These are phyloP conservation scores for Elysia crispata DNA, from an alignment of 2,888 invertebrate genomes.

Conservation along the genomic window DNA sequence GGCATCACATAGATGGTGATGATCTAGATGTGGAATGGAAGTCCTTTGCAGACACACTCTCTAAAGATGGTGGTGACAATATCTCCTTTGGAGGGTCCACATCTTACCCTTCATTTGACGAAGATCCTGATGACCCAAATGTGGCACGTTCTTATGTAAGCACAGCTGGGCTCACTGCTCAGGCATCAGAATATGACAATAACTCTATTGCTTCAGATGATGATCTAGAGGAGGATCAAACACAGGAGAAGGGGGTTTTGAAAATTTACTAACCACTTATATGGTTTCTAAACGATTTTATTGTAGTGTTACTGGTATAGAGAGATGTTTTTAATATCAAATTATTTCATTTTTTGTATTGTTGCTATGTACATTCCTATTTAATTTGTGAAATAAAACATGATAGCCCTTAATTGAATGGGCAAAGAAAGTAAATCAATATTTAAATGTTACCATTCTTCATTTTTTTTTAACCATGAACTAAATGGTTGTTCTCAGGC, in stretches of 20 bases:
- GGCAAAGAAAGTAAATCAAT: too few species aligned
- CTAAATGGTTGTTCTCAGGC: too few species aligned
- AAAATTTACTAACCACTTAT: background rate
- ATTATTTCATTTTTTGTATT: too few species aligned
- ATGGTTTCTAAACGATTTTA: too few species aligned
- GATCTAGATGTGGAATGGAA: slow-evolving; percentile 25
- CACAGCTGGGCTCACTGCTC: slow-evolving; percentile 28
- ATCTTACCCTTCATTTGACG: slow-evolving; percentile 33
- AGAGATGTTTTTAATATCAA: too few species aligned
- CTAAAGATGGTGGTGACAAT: background rate
- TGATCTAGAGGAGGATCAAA: slow-evolving; percentile 17
- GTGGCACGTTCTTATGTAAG: slow-evolving; percentile 16
- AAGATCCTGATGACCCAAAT: slow-evolving; percentile 33
- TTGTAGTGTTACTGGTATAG: too few species aligned
- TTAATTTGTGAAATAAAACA: too few species aligned
- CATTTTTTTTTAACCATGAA: too few species aligned
- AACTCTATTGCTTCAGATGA: slow-evolving; percentile 6
- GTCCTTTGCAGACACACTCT: slow-evolving; percentile 32
- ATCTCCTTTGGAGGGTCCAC: slow-evolving; percentile 22
- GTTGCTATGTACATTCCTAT: too few species aligned
- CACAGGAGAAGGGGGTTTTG: background rate
- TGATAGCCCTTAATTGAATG: too few species aligned
- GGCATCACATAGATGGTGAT: background rate
- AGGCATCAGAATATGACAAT: slow-evolving; percentile 36
- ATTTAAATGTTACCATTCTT: too few species aligned